A percentile compares a stretch with the other conserved stretches of the same genome.
Evolutionary conservation across 2,888 invertebrate species (phyloP).

Genomic region (Antheraea assamensis): DNA sequence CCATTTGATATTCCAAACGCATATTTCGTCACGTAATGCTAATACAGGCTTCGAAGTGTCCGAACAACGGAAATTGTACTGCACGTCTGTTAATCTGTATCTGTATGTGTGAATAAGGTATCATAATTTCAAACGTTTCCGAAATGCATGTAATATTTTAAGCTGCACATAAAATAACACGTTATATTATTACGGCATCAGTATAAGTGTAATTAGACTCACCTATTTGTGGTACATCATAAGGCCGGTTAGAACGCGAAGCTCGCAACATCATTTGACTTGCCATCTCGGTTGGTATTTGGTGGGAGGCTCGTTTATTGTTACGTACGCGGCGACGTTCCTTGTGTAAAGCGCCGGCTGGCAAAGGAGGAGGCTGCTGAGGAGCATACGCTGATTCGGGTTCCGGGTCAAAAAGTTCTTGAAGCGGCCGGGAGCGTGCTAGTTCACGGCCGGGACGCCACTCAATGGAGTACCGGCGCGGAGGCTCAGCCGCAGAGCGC

Average conservation of each 20-base stretch:
- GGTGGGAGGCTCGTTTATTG: slow-evolving; percentile 64
- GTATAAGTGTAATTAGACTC: slow-evolving; percentile 53
- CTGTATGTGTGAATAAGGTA: not conserved
- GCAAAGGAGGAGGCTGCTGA: slow-evolving; percentile 49
- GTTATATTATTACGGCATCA: not conserved
- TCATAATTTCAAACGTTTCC: not conserved
- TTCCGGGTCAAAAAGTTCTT: slow-evolving; percentile 70
- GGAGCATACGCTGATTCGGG: slow-evolving; percentile 44
- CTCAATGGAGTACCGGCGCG: slow-evolving; percentile 65
- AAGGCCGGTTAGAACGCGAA: slow-evolving; percentile 88
- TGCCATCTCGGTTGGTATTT: slow-evolving; percentile 82
- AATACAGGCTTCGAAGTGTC: not conserved
- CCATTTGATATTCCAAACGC: slow-evolving; percentile 4
- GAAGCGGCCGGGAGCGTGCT: slow-evolving; percentile 61
- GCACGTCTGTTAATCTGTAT: not conserved
- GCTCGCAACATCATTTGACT: slow-evolving; percentile 91
- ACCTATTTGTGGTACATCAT: slow-evolving; percentile 95
- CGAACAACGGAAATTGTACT: not conserved
- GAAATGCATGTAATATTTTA: not conserved
- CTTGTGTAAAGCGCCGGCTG: slow-evolving; percentile 58
- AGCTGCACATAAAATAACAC: not conserved
- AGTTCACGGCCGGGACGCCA: slow-evolving; percentile 62
- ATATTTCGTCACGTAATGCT: slow-evolving; percentile 1
- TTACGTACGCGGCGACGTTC: slow-evolving; percentile 65
- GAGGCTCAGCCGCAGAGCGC: slow-evolving; percentile 66